A percentile compares a stretch with the other conserved stretches of the same genome.
phyloP scores from a whole-genome alignment of 2,888 invertebrate species.

The Helicoverpa assulta region DNA sequence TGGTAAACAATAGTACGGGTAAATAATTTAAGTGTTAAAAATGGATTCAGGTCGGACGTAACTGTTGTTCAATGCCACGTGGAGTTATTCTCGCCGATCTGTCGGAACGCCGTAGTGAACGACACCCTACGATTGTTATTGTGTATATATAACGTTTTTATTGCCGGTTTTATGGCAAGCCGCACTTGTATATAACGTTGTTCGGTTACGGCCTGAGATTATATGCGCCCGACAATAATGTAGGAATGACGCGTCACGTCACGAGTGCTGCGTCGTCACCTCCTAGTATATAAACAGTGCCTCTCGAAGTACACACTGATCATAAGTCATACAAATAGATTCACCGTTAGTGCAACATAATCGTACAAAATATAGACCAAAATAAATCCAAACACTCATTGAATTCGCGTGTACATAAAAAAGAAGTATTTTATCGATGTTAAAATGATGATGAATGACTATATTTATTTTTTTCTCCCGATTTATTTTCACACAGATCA shows the following conservation, averaged over 20 bases:
- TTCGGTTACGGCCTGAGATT: slow-evolving; percentile 73
- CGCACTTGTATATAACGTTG: slow-evolving; percentile 75
- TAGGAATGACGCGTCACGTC: slow-evolving; percentile 53
- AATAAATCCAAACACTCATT: slow-evolving; percentile 82
- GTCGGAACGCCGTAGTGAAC: slow-evolving; percentile 51
- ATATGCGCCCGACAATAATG: slow-evolving; percentile 81
- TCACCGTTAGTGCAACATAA: slow-evolving; percentile 84
- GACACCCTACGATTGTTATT: slow-evolving; percentile 58
- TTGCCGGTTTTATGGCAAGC: slow-evolving; percentile 67
- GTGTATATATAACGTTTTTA: slow-evolving; percentile 75
- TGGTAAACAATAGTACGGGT: slow-evolving; percentile 85
- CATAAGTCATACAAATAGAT: slow-evolving; percentile 66
- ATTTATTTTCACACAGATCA: slow-evolving; percentile 71
- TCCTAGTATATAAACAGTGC: slow-evolving; percentile 70
- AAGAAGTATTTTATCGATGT: slow-evolving; percentile 81
- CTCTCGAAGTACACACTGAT: slow-evolving; percentile 72
- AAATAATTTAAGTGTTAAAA: slow-evolving; percentile 74
- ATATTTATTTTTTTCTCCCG: slow-evolving; percentile 69
- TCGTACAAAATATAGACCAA: slow-evolving; percentile 89
- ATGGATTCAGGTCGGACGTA: slow-evolving; percentile 69
- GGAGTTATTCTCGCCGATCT: slow-evolving; percentile 78
- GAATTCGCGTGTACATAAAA: slow-evolving; percentile 74
- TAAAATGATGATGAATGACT: slow-evolving; percentile 66
- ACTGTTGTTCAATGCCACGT: slow-evolving; percentile 67
- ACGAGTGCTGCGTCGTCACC: slow-evolving; percentile 22